Evolutionary conservation across 2,113 vertebrate genomes (phyloP), one percentile per base, ranked within the genome.

Genomic region (Upupa epops): DNA sequence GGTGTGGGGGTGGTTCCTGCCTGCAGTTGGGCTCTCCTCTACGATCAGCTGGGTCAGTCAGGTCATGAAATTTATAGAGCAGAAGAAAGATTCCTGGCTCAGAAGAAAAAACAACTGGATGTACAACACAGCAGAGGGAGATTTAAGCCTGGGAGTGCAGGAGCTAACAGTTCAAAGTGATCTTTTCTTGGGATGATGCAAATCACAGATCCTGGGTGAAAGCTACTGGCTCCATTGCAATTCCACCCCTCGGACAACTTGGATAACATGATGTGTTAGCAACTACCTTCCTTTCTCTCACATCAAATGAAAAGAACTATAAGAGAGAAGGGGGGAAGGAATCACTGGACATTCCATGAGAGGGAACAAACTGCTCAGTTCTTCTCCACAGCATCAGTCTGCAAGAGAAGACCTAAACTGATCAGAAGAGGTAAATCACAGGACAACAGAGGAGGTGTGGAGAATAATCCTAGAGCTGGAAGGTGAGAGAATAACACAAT

Each of bases 131-230:
- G 28, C 16, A 82, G 56, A 78, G 17, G 29, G 60, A 40, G 42
- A 70, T 5, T n/a, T 58, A 82, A 32, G 72, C 32, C 34, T 17
- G 21, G 11, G 31, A 68, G 20, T 63, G 74, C 1, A 1, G 60
- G 77, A 74, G 48, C 18, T 70, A 65, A 48, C 1, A 1, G 37
- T 42, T 65, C 29, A 51, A n/a, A 59, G 42, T 34, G 31, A 64
- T 28, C 37, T 66, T 24, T n/a, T 19, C 51, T 64, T 72, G 34
- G 72, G 49, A 69, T 31, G 46, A 77, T 22, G n/a, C 20, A 13
- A 0, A 1, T 34, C 55, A 51, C 0, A 3, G 24, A 73, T 66
- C 19, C 26, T 0, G 5, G 6, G 34, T 40, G 80, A 25, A 34
- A 80, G n/a, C 32, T 28, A 45, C 26, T 76, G 21, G 17, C 10